Conservation (phyloP, 1,140 invertebrate species). For the Vanessa atalanta region DNA sequence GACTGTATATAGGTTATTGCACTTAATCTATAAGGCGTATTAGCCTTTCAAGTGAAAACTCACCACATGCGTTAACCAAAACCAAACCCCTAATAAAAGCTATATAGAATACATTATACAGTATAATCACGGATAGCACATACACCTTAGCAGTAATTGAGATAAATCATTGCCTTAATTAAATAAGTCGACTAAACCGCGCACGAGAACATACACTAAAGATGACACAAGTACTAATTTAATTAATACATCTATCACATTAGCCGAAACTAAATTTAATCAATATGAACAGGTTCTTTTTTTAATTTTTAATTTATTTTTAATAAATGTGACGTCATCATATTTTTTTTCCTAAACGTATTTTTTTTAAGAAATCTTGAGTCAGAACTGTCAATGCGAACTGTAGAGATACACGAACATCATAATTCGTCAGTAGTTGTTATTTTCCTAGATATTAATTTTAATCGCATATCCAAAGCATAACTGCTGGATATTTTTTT, state of each 20-base stretch:
- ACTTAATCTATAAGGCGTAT: slow-evolving; percentile 68
- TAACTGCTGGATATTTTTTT: neutral
- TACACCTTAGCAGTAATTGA: slow-evolving; percentile 30
- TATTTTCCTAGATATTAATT: too few species aligned
- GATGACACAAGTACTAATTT: slow-evolving; percentile 2
- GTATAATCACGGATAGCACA: slow-evolving; percentile 12
- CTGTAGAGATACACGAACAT: too few species aligned
- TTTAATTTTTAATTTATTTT: neutral
- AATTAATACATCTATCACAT: neutral
- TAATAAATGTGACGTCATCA: neutral
- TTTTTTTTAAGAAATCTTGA: too few species aligned
- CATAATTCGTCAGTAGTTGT: too few species aligned
- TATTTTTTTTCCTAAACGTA: too few species aligned
- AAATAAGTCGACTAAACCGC: slow-evolving; percentile 31
- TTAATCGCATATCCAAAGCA: too few species aligned
- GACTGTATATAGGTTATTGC: slow-evolving; percentile 60
- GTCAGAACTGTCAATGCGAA: too few species aligned
- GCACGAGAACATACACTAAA: neutral
- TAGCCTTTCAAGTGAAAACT: slow-evolving; percentile 65
- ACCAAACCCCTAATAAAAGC: slow-evolving; percentile 51
- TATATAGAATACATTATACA: slow-evolving; percentile 32
- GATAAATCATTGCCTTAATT: slow-evolving; percentile 18
- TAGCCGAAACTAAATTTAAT: too few species aligned
- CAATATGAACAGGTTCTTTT: neutral
- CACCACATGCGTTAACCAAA: slow-evolving; percentile 75